Percentiles rank a stretch among this genome's conserved stretches.
phyloP scores from a whole-genome alignment of 2,888 invertebrate genomes.

The Cheilosia variabilis region DNA sequence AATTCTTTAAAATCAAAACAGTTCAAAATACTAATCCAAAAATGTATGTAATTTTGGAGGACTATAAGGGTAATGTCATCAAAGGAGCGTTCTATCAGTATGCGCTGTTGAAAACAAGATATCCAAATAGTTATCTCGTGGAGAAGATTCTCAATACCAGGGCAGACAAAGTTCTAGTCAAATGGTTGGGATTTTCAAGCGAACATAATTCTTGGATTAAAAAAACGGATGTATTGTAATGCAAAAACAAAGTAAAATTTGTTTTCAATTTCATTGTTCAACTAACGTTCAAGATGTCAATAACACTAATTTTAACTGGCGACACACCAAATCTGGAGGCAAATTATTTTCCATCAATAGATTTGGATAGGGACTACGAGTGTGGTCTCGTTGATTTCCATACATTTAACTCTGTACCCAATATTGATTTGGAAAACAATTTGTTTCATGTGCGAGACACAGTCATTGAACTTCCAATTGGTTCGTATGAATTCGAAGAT shows the following conservation, averaged over 20 bases:
- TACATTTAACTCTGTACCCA: slow-evolving; percentile 77
- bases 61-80: slow-evolving; percentile 69
- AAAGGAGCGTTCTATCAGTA: too few relatives aligned
- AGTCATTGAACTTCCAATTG: slow-evolving; percentile 77
- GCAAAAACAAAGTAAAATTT: not conserved
- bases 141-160: slow-evolving; percentile 78
- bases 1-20: slow-evolving; percentile 77
- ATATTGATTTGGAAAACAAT: slow-evolving; percentile 79
- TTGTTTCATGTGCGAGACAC: slow-evolving; percentile 77
- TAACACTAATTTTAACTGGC: too few relatives aligned
- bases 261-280: not conserved
- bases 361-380: too few relatives aligned
- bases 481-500: slow-evolving; percentile 80
- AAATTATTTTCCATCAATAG: too few relatives aligned
- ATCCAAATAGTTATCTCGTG: slow-evolving; percentile 66
- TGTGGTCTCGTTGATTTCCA: slow-evolving; percentile 78
- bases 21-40: slow-evolving; percentile 77
- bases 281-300: too few relatives aligned
- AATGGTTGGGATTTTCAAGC: slow-evolving; percentile 77
- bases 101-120: too few relatives aligned
- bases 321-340: too few relatives aligned
- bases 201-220: slow-evolving; percentile 78
- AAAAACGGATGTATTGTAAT: slow-evolving; percentile 54
- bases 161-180: slow-evolving; percentile 53
- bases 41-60: slow-evolving; percentile 76